Percentiles rank a stretch among this genome's conserved stretches.
These are phyloP conservation scores for Eledona agricola DNA, from an alignment of 2,888 invertebrate species.

Conservation along the genomic window DNA sequence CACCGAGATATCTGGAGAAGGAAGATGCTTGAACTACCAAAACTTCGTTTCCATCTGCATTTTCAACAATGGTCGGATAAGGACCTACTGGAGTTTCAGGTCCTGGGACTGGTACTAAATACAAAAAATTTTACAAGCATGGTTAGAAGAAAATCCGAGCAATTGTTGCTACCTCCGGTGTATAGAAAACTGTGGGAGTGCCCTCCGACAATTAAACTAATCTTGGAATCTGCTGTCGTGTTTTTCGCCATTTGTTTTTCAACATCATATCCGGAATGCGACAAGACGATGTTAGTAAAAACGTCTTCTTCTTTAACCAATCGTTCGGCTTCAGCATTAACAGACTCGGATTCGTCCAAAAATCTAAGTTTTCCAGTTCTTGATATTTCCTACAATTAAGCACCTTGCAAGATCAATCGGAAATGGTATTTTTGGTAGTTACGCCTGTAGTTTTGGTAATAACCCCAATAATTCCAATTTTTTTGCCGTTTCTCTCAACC, in stretches of 20 bases:
- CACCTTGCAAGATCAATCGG: neutral
- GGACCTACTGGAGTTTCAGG: constrained; percentile 65
- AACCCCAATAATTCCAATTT: constrained; percentile 84
- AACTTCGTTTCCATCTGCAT: constrained; percentile 65
- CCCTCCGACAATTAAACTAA: constrained; percentile 85
- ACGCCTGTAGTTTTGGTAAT: constrained; percentile 55
- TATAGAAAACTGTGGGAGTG: constrained; percentile 86
- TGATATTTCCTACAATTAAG: constrained; percentile 68
- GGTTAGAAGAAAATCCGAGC: constrained; percentile 1
- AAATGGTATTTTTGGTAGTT: neutral
- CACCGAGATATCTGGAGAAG: constrained; percentile 81
- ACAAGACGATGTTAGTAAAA: constrained; percentile 82
- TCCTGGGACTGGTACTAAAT: constrained; percentile 45
- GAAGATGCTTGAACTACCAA: constrained; percentile 78
- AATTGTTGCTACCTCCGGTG: constrained; percentile 62
- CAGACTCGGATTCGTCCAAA: constrained; percentile 72
- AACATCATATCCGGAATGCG: constrained; percentile 80
- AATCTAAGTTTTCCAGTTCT: constrained; percentile 73
- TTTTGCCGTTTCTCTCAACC: constrained; percentile 69
- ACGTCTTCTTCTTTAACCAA: constrained; percentile 70
- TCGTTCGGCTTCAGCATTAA: constrained; percentile 73
- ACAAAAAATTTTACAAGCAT: neutral
- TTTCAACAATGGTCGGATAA: constrained; percentile 76
- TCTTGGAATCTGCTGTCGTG: constrained; percentile 66
- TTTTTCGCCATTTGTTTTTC: constrained; percentile 73